Evolutionary conservation across 2,888 invertebrate species (phyloP), one percentile per base, ranked within the genome.

Genomic region (Tromatobia lineatoria): DNA sequence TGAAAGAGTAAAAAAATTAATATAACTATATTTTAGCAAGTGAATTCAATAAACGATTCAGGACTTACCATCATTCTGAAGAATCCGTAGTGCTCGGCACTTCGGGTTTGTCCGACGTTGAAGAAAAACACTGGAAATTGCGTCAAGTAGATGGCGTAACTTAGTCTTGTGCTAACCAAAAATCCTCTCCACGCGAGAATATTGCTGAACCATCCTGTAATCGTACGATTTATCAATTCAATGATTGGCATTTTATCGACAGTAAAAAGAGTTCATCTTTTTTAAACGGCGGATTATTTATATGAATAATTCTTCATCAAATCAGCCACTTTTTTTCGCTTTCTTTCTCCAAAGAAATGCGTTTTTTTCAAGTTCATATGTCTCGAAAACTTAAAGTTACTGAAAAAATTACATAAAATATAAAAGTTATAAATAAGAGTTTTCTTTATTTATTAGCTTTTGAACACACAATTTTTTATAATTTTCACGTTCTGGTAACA

Each of bases 91-190:
- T 95, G 94, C 83, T 95, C 95, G 0, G 95, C 92, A 87, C 94
- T 94, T 89, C 95, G 94, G 52, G 95, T 95, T 74, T 94, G 94
- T 2, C 96, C 96, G 45, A 96, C 96, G 88, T 96, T 96, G 89
- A 94, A 96, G 92, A 96, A 96, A 91, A 95, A 96, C 77, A 96
- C 95, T 4, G 96, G 96, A 89, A 96, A 96, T 91, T 96, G 96
- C 34, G 96, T 96, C 82, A 96, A 93, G 90, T 96, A 96, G 73
- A 96, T 94, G 45, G 96, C 95, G 90, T 96, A 96, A 47, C 96
- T 96, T n/a, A 96, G 94, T 90, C 96, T 95, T 11, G 96, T 96
- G 88, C 95, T 95, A 10, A 96, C 93, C 87, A 95, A 94, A 90
- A 96, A 96, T 64, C 95, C 95, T 87, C 94, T 95, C 95, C 95